Conservation (phyloP, 2,797 vertebrate species). For the Chaunax sp. region DNA sequence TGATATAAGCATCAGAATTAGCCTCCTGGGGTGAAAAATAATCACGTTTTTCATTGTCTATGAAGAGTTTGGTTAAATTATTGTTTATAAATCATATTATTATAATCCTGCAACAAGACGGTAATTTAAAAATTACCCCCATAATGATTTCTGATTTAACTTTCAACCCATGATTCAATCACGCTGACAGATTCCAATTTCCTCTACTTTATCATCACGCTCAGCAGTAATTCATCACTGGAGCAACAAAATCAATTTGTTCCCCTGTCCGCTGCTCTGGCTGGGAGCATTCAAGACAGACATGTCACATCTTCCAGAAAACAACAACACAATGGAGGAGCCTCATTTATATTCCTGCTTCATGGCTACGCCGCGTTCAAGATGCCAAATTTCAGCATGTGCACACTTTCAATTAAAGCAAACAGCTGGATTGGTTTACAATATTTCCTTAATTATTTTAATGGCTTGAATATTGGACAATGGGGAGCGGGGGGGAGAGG, state of each 20-base stretch:
- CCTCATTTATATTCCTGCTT: conserved; percentile 76
- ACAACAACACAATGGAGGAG: conserved; percentile 70
- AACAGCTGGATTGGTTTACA: conserved; percentile 84
- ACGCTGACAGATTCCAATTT: conserved; percentile 75
- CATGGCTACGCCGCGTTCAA: conserved; percentile 43
- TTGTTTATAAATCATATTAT: conserved; percentile 54
- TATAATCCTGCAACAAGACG: conserved; percentile 52
- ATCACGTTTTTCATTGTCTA: background rate
- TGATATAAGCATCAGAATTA: background rate
- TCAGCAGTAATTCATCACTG: conserved; percentile 77
- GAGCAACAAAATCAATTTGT: conserved; percentile 82
- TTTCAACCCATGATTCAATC: conserved; percentile 75
- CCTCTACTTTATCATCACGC: conserved; percentile 75
- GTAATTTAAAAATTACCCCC: conserved; percentile 64
- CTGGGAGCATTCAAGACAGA: conserved; percentile 72
- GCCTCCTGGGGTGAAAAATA: background rate
- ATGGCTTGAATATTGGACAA: conserved; percentile 81
- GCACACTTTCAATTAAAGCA: conserved; percentile 81
- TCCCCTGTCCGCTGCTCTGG: conserved; percentile 68
- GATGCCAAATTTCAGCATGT: conserved; percentile 71
- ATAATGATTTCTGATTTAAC: conserved; percentile 77
- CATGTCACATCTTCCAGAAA: conserved; percentile 72
- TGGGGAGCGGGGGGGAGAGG: conserved; percentile 72
- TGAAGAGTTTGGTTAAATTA: conserved; percentile 23
- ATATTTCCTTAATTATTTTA: conserved; percentile 86